Base-by-base conservation (phyloP, 53 echinoderm and acorn worm species). In the Antedon mediterranea region DNA sequence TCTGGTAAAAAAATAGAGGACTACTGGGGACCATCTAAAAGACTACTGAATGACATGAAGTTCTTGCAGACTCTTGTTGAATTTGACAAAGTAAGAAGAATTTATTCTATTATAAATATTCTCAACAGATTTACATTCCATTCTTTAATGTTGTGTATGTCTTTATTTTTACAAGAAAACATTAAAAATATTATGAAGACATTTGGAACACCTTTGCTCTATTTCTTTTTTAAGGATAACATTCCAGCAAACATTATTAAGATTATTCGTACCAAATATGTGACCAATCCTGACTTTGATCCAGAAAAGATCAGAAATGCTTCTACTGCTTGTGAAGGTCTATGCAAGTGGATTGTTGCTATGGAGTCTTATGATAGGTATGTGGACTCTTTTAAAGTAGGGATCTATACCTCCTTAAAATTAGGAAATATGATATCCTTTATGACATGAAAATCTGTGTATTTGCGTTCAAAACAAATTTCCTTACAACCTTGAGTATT, bases 1-100 rank as follows among this genome's bases (percentile, higher is more conserved):
- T 87, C 89, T 9, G 97, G 97, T 26, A 97, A 97, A 90, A 97
- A 97, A 89, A 92, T 97, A 78, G 97, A 97, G 43, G 97, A 97
- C 82, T 97, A 86, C 84, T 97, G 92, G 92, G 85, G 87, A 0
- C 97, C 97, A 0, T 92, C 91, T 43, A 94, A 94, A 85, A 79
- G 87, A 29, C 43, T 94, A 72, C 88, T 94, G 0, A 91, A 91
- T 31, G 95, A 94, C 79, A 94, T 94, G 95, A 94, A 94, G 33
- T 94, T 94, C 86, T 72, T 94, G 44, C 95, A 94, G 78, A 87
- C 91, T 29, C 82, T 94, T 7, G 85, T 89, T 32, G 95, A 94
- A 31, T 94, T 91, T 73, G 95, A 94, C 82, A 94, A 94, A 91
- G 95, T 94, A 30, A n/a, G n/a, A n/a, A n/a, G n/a, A n/a, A n/a